Percentiles rank a stretch among this genome's conserved stretches.
Conservation (phyloP, 92 coral and sea anemone genomes). For the Zoanthus sociatus region DNA sequence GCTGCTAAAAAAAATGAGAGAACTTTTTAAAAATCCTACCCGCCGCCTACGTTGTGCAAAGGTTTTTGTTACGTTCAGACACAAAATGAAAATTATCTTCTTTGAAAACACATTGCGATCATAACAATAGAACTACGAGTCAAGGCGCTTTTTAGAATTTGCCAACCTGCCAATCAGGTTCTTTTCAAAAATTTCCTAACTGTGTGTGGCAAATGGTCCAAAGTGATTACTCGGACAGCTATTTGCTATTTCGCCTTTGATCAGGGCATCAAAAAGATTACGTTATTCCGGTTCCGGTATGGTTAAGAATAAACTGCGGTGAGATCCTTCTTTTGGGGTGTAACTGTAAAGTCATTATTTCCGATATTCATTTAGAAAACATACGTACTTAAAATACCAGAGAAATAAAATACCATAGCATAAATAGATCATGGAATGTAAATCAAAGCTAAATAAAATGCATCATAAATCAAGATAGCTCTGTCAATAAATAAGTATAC, state of each 20-base stretch:
- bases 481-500: too few species aligned
- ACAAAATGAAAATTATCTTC: neutral
- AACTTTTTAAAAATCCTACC: neutral
- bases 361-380: neutral
- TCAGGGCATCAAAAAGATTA: neutral
- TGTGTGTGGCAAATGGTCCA: neutral
- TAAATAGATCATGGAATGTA: too few species aligned
- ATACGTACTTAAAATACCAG: neutral
- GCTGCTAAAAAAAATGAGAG: too few species aligned
- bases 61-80: neutral
- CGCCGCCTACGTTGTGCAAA: neutral
- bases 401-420: neutral
- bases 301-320: neutral
- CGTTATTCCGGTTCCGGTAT: neutral
- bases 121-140: conserved; percentile 2
- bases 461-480: too few species aligned
- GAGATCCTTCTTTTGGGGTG: neutral
- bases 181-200: neutral
- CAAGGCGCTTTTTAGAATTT: neutral
- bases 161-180: neutral
- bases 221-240: neutral
- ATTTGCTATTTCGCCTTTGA: neutral
- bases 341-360: neutral
- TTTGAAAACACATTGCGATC: neutral
- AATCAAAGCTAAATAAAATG: too few species aligned